Conservation (phyloP, 2,797 vertebrate genomes). For the Sebastolobus altivelis region DNA sequence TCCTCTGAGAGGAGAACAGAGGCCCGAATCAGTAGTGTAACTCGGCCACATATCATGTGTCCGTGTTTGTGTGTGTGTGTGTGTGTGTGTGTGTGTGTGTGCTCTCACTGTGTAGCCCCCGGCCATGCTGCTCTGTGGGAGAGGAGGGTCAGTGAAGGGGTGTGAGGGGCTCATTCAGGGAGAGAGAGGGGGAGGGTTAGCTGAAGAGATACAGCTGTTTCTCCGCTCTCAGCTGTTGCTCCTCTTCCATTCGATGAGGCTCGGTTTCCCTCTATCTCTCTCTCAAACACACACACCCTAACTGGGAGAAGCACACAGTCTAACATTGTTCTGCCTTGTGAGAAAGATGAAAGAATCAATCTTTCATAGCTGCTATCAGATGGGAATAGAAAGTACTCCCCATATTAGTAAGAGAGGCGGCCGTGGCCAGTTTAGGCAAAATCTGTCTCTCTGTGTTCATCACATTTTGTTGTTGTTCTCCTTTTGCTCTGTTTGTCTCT, state of each 20-base stretch:
- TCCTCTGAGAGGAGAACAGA: constrained; percentile 54
- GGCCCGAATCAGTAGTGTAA: constrained; percentile 13
- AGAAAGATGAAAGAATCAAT: constrained; percentile 65
- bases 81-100: neutral
- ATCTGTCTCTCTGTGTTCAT: constrained; percentile 20
- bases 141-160: constrained; percentile 59
- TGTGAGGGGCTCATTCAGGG: constrained; percentile 72
- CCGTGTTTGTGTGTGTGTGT: neutral
- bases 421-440: constrained; percentile 49
- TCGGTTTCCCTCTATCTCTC: constrained; percentile 8
- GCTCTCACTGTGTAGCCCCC: constrained; percentile 31
- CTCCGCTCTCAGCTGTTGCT: constrained; percentile 84
- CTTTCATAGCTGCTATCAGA: constrained; percentile 66
- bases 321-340: constrained; percentile 71
- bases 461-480: neutral
- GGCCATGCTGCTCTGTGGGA: constrained; percentile 56
- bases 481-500: neutral
- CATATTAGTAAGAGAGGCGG: constrained; percentile 40
- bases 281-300: constrained; percentile 3
- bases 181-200: constrained; percentile 22
- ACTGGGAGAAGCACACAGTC: constrained; percentile 66
- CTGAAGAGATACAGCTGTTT: constrained; percentile 86
- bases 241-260: constrained; percentile 63
- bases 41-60: constrained; percentile 15
- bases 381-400: constrained; percentile 54